Base-by-base conservation (phyloP, 2,888 invertebrate genomes). In the Macaria liturata region DNA sequence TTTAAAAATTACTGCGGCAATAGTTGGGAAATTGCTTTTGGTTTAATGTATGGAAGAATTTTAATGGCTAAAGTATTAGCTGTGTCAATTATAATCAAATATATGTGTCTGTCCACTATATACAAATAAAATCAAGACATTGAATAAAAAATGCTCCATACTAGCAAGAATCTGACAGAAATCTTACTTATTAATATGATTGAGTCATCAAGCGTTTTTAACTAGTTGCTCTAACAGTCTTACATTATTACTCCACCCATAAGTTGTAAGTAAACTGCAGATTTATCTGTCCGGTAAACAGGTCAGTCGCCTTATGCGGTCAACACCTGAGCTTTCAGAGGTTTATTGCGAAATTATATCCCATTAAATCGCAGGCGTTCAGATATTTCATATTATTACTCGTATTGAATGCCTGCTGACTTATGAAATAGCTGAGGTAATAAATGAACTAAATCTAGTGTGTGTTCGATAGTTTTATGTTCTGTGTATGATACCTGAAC, bases 301-400 rank as follows among this genome's bases (percentile, higher is more conserved):
- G 66, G 64, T 59, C 66, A 61, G 51, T 60, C 54, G 42, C 65
- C 62, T 61, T 63, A 60, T 67, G 67, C 57, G 67, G 65, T 65
- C 54, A 64, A 62, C 62, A 62, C 61, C 57, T 65, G 65, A 63
- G 67, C 63, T 67, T 67, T 62, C 61, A 61, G 58, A 58, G 59
- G 49, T 49, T 49, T 51, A 64, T 66, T 63, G 59, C 62, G 37
- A 61, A 64, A 63, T 58, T 45, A 58, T 58, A 54, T 46, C 32
- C 37, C 53, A 58, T 57, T 58, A 59, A 60, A 60, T 57, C 57
- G 44, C 55, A 49, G 52, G 55, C 49, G 50, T 55, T 51, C 56
- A 49, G 53, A 42, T 51, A 57, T 61, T 57, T 62, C 54, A 61
- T 61, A 53, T 61, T 42, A 56, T n/a, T n/a, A n/a, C n/a, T n/a